These are phyloP conservation scores for Idaea straminata DNA, from an alignment of 2,888 invertebrate species.

Conservation along the genomic window DNA sequence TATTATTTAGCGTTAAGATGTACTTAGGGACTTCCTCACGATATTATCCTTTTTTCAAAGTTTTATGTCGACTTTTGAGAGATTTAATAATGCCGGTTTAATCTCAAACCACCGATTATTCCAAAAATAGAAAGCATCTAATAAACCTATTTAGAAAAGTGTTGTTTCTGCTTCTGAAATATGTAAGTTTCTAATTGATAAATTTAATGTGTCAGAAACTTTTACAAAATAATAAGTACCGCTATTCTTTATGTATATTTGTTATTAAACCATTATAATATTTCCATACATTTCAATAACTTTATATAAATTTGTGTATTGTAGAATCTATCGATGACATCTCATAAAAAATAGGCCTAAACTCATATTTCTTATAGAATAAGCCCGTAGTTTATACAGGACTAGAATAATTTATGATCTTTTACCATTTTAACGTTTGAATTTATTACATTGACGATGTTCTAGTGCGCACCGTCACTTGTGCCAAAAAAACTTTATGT, in stretches of 20 bases:
- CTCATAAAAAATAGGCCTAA: conserved; percentile 67
- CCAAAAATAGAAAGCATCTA: neutral
- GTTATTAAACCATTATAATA: neutral
- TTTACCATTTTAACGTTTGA: conserved; percentile 53
- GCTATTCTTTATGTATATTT: neutral
- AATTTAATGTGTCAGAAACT: neutral
- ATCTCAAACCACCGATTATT: conserved; percentile 9
- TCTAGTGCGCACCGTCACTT: conserved; percentile 62
- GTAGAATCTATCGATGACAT: conserved; percentile 10
- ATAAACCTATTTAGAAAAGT: neutral
- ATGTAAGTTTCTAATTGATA: neutral
- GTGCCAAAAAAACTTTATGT: conserved; percentile 67
- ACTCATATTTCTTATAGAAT: conserved; percentile 55
- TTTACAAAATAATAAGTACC: neutral
- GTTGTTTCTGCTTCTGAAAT: neutral
- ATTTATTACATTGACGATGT: conserved; percentile 53
- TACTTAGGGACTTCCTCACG: conserved; percentile 47
- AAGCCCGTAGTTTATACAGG: conserved; percentile 75
- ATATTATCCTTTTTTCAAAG: conserved; percentile 2
- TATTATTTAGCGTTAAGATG: conserved; percentile 56
- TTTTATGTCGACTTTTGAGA: conserved; percentile 8
- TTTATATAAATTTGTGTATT: neutral
- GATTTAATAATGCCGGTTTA: conserved; percentile 14
- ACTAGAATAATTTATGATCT: conserved; percentile 62
- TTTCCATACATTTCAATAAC: no score